These are phyloP conservation scores for Elymnias hypermnestra DNA, from an alignment of 1,140 invertebrate genomes.

Conservation along the genomic window DNA sequence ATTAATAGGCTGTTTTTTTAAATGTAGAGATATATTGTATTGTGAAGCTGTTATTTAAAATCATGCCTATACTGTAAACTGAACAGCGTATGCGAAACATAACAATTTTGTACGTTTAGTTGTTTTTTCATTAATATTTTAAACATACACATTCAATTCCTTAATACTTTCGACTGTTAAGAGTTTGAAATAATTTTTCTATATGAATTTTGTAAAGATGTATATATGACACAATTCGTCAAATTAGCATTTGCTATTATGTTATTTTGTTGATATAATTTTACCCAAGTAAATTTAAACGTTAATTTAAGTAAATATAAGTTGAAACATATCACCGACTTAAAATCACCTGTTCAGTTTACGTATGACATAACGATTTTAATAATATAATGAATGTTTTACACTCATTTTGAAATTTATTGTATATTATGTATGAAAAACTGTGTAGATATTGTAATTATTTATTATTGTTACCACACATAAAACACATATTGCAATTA, in stretches of 20 bases:
- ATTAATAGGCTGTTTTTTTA: constrained; percentile 40
- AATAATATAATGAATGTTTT: constrained; percentile 16
- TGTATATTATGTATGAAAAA: constrained; percentile 35
- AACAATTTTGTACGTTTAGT: neutral
- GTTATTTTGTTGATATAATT: too few relatives aligned
- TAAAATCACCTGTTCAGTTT: constrained; percentile 12
- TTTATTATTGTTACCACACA: constrained; percentile 53
- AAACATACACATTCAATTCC: too few relatives aligned
- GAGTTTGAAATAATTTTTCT: too few relatives aligned
- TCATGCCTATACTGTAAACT: constrained; percentile 28
- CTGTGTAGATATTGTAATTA: constrained; percentile 56
- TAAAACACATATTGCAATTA: constrained; percentile 49
- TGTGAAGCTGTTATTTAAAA: constrained; percentile 35
- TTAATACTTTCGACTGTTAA: too few relatives aligned
- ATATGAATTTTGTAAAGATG: neutral
- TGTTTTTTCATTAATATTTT: too few relatives aligned
- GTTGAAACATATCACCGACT: constrained; percentile 33
- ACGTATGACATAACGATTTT: constrained; percentile 20
- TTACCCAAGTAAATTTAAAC: too few relatives aligned
- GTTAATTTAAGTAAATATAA: too few relatives aligned
- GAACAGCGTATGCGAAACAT: constrained; percentile 6
- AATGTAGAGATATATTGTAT: constrained; percentile 35
- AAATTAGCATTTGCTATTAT: too few relatives aligned
- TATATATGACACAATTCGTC: neutral
- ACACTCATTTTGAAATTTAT: constrained; percentile 22